Percentiles rank a stretch among this genome's conserved stretches.
Evolutionary conservation across 2,888 invertebrate species (phyloP).

Genomic region (Dasypogon diadema): DNA sequence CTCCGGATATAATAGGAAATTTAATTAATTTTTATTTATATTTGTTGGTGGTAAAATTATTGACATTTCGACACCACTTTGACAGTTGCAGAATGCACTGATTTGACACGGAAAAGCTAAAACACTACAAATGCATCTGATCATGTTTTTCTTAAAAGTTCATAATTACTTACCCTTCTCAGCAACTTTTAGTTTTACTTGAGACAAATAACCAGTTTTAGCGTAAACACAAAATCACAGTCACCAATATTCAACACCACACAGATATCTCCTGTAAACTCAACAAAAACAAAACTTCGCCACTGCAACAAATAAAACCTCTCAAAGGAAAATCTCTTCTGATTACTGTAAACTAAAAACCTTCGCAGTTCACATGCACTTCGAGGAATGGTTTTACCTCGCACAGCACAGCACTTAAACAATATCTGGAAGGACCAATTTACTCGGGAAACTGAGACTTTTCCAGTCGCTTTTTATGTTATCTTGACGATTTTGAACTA

Average conservation of each 20-base stretch:
- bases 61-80: background rate
- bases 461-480: too few species aligned
- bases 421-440: too few species aligned
- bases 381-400: too few species aligned
- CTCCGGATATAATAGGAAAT: too few species aligned
- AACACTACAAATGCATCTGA: background rate
- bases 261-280: conserved; percentile 13
- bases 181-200: too few species aligned
- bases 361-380: background rate
- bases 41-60: too few species aligned
- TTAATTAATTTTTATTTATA: too few species aligned
- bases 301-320: conserved; percentile 18
- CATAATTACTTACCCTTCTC: conserved; percentile 8
- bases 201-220: too few species aligned
- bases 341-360: conserved; percentile 30
- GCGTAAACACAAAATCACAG: conserved; percentile 15
- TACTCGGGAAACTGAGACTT: too few species aligned
- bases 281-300: conserved; percentile 4
- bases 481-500: too few species aligned
- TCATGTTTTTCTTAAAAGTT: conserved; percentile 7
- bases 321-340: conserved; percentile 27
- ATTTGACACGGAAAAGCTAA: background rate
- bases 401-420: too few species aligned
- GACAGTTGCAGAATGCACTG: conserved; percentile 30
- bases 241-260: background rate